Evolutionary conservation across 2,113 vertebrate species (phyloP), one percentile per base, ranked within the genome.

Genomic region (Peromyscus polionotus): DNA sequence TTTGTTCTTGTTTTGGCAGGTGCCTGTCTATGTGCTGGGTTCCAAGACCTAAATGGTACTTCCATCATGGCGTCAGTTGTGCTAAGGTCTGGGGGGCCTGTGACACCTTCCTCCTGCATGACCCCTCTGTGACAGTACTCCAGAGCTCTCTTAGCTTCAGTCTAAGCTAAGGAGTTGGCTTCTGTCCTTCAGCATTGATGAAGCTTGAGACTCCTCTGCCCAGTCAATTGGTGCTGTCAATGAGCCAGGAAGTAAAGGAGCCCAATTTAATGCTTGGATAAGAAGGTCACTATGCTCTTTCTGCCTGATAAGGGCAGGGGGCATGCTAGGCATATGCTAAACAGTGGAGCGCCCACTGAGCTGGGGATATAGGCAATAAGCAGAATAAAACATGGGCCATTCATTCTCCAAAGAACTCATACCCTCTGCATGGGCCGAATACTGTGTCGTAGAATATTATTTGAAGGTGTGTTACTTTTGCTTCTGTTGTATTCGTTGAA

Each of bases 291-390:
- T 4, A 3, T 68, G 36, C 20, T 76, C 51, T 72, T 85, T 54
- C 57, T 68, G 89, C 65, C 93, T 12, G 48, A 61, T 4, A 9
- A 0, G 0, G 28, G 28, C 45, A 65, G 63, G 45, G 51, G 85
- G 63, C 39, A 48, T 54, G 42, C 77, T 45, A 54, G 59, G 33
- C 65, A n/a, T 26, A 24, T 8, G 42, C 65, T 67, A 24, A 33
- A 84, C 57, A 61, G 33, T 63, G 5, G 31, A 80, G 45, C 16
- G 17, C 48, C 72, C 14, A 0, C 89, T 84, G 86, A 24, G 59
- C 94, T 86, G 70, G 80, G 76, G 91, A 93, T 79, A 31, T 16
- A 63, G 72, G 63, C 93, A 75, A 20, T 22, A 90, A 95, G 65
- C 59, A 45, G 76, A 96, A 90, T 51, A 92, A 95, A 96, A 42